These are phyloP conservation scores for Raja brachyura DNA, from an alignment of 2,113 vertebrate genomes.

Conservation along the genomic window DNA sequence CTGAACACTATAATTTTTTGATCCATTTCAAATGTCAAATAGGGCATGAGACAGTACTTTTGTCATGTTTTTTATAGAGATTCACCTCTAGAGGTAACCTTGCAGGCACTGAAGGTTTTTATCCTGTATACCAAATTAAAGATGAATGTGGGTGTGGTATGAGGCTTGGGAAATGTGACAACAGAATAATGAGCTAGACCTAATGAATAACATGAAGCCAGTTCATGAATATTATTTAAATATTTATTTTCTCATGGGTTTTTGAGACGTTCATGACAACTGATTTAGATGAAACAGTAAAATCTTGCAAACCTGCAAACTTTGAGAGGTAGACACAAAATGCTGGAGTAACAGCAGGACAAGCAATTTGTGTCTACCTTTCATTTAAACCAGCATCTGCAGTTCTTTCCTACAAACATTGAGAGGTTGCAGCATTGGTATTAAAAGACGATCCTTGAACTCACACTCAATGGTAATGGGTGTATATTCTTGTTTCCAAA, in stretches of 20 bases:
- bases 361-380: too few species aligned
- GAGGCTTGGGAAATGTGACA: neutral
- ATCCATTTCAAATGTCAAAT: constrained; percentile 12
- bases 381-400: too few species aligned
- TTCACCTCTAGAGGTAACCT: neutral
- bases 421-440: neutral
- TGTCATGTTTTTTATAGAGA: neutral
- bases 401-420: neutral
- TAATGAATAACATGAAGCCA: neutral
- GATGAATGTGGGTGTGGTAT: neutral
- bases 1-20: neutral
- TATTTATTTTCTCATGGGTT: too few species aligned
- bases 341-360: too few species aligned
- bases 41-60: neutral
- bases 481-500: too few species aligned
- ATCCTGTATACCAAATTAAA: neutral
- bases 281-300: neutral
- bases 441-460: neutral
- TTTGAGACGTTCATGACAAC: neutral
- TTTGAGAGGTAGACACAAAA: neutral
- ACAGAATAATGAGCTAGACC: neutral
- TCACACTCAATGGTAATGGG: too few species aligned
- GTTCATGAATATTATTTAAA: neutral
- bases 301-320: neutral
- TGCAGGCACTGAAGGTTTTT: neutral